Base-by-base conservation (phyloP, 2,888 invertebrate species). In the Galeruca laticollis region DNA sequence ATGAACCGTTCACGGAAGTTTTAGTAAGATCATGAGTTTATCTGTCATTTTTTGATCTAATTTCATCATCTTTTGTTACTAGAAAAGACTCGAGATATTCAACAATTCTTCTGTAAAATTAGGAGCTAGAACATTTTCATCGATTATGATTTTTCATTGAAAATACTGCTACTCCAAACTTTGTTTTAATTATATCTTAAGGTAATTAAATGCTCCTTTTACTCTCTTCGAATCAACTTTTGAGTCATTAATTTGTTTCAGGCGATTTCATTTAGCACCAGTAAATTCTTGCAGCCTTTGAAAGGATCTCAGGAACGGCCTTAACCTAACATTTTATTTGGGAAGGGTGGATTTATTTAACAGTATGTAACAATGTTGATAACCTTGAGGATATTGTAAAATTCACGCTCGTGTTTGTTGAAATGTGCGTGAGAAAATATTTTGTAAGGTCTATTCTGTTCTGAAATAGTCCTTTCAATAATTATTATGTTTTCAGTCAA, bases 161-260 rank as follows among this genome's bases (percentile, higher is more conserved):
- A 60, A 52, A 11, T 49, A 63, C 56, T 54, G 37, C 11, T 37
- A 52, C 26, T 21, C 37, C 9, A 43, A 64, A 56, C 64, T 64
- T 64, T 54, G 51, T 68, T 71, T 64, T 71, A 71, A 71, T 71
- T 71, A 68, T 68, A 70, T 73, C 74, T 75, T 70, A 66, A 67
- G 64, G 76, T 76, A 76, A 76, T 76, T 76, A 76, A 76, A 76
- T 74, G 73, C 72, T 64, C 69, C 74, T 76, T 75, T 75, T 75
- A 73, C 6, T 73, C 72, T 35, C 74, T 47, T 68, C 71, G 70
- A 76, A 73, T 77, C 74, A 75, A 75, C 77, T 77, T 77, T 78
- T 77, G 75, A 76, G 76, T 79, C 77, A 78, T 79, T 78, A 78
- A 77, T 78, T 78, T 75, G 76, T 78, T 79, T 74, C 76, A 73